Evolutionary conservation across 2,113 vertebrate species (phyloP).

Genomic region (Tenrec ecaudatus): DNA sequence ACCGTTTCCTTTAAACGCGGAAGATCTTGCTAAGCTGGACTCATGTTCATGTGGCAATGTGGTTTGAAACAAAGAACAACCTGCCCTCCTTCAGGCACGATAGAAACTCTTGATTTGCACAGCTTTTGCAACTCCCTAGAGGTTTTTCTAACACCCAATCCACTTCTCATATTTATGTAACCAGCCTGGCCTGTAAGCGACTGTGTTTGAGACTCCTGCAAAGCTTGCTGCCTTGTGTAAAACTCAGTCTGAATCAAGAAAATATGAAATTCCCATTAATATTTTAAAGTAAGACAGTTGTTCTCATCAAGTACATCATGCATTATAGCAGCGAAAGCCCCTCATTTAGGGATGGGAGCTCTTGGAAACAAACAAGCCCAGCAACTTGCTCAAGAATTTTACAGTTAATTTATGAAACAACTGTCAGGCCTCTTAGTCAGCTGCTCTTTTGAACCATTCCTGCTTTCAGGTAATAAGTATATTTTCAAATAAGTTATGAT

Average conservation of each 20-base stretch:
- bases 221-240: background rate
- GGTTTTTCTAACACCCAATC: background rate
- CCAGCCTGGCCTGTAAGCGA: background rate
- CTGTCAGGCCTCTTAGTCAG: background rate
- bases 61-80: background rate
- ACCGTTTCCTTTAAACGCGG: background rate
- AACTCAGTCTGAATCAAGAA: conserved; percentile 8
- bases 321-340: background rate
- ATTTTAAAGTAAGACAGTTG: background rate
- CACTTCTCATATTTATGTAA: conserved; percentile 8
- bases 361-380: background rate
- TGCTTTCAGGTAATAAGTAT: background rate
- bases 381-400: background rate
- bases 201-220: background rate
- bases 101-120: background rate
- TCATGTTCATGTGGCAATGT: background rate
- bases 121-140: background rate
- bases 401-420: background rate
- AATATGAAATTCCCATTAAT: conserved; percentile 32
- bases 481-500: conserved; percentile 41
- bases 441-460: background rate
- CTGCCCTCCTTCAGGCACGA: background rate
- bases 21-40: background rate
- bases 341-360: background rate
- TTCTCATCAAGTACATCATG: conserved; percentile 12